Base-by-base conservation (phyloP, 1,140 invertebrate genomes). In the Zaprionus taronus region DNA sequence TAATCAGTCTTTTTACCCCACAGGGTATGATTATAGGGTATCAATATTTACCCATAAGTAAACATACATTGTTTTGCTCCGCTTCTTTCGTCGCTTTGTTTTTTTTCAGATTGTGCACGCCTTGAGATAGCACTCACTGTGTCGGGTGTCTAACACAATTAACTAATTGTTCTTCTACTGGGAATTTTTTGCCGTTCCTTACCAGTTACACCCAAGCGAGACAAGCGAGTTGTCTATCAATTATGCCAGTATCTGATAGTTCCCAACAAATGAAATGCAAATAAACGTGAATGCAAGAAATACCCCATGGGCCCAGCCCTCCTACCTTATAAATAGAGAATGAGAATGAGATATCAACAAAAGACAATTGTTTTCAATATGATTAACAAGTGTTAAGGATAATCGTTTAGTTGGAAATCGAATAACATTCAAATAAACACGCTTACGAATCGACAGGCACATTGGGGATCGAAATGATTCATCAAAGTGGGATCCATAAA, bases 181-280 rank as follows among this genome's bases (percentile, higher is more conserved):
- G 47, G 47, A 51, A 51, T 51, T 22, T 47, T 51, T 51, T 24
- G 44, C 44, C n/a, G 44, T 49, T 49, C 38, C 38, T 41, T 49
- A 7, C 44, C 47, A 51, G 47, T 51, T 51, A 51, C 47, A 51
- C 47, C 47, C 22, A 15, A 47, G 12, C 49, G 12, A 47, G 55
- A 61, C 58, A 36, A 9, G 61, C 28, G 15, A 70, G 41, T 49
- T 62, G 57, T 61, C 72, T 69, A 57, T 75, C 70, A 70, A 64
- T 63, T 62, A 49, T 57, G 34, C 26, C 20, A 63, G 31, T 70
- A 70, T 57, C 38, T 49, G 28, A 49, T 74, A 69, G 60, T 47
- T 38, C 3, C 41, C 41, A 11, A 20, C 53, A 66, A 65, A 34
- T 36, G 14, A 65, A 56, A 56, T 66, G 47, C 31, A 56, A 66